phyloP scores from a whole-genome alignment of 2,113 vertebrate genomes.

The Carassius carassius region DNA sequence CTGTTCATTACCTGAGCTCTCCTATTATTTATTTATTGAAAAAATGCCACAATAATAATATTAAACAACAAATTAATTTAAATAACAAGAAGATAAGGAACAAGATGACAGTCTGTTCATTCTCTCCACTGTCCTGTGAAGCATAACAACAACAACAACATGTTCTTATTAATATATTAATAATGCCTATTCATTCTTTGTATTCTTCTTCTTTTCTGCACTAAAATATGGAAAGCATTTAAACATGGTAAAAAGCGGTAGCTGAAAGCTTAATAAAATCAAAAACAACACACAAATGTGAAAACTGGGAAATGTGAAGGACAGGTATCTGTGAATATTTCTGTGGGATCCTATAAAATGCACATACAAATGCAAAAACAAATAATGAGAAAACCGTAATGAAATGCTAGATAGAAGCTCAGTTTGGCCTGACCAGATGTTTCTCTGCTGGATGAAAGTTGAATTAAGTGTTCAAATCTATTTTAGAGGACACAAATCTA shows the following conservation, averaged over 20 bases:
- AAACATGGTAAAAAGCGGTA: background rate
- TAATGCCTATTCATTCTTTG: no score
- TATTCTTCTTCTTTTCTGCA: background rate
- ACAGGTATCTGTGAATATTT: background rate
- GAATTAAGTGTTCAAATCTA: background rate
- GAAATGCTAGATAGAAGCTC: background rate
- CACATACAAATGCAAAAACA: background rate
- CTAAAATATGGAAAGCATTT: background rate
- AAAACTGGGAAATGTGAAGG: background rate
- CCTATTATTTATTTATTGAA: no score
- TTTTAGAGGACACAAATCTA: conserved; percentile 16
- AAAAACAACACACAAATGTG: background rate
- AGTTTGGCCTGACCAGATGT: conserved; percentile 7
- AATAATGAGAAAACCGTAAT: background rate
- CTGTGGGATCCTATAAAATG: background rate
- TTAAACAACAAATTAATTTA: no score
- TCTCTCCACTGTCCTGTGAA: no score
- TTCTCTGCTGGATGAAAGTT: conserved; percentile 13
- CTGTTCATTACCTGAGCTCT: no score
- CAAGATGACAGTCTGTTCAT: background rate
- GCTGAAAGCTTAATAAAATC: background rate
- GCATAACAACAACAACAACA: no score
- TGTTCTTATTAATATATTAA: no score
- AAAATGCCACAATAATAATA: no score
- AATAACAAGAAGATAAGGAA: no score